Evolutionary conservation across 2,888 invertebrate genomes (phyloP), one percentile per base, ranked within the genome.

Genomic region (Euzetes globulus): DNA sequence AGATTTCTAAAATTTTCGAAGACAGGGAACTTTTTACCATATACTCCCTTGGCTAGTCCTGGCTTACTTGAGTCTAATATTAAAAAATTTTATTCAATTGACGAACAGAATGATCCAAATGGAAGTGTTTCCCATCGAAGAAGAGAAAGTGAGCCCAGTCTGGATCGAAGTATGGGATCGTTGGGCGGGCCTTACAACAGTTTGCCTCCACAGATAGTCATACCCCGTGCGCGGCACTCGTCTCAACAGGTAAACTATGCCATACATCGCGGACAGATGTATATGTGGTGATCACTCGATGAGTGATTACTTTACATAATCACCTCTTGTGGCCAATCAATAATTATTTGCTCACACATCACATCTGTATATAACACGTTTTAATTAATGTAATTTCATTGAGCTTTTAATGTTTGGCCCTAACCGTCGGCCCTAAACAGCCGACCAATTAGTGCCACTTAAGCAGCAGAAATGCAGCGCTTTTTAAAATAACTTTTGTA

Each of bases 191-290:
- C 72, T 19, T 65, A 45, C 41, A 72, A 60, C 29, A 70, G 72
- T 52, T 77, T 77, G 55, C 74, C 76, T 17, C 76, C 77, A n/a
- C 77, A 77, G 75, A 65, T 77, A 41, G 72, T 76, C 63, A 77
- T 77, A 50, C 77, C 77, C 13, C 72, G 77, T 50, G 77, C 74
- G 29, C 47, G 77, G 33, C 77, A 77, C 52, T 33, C 74, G 22
- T 75, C 68, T 70, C 70, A 78, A 72, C 78, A 78, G 29, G 76
- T 77, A 76, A 78, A 77, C 75, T 79, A 79, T 74, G 77, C 78
- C 11, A 76, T 79, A 17, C 78, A 79, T 71, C 76, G 77, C 25
- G 79, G 79, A 52, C 79, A 79, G 72, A 77, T 79, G 33, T 78
- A 78, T 68, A 78, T 78, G 72, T 78, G 78, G 78, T 78, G 74